A percentile compares a stretch with the other conserved stretches of the same genome.
These are phyloP conservation scores for Dione vanillae DNA, from an alignment of 2,888 invertebrate genomes.

Conservation along the genomic window DNA sequence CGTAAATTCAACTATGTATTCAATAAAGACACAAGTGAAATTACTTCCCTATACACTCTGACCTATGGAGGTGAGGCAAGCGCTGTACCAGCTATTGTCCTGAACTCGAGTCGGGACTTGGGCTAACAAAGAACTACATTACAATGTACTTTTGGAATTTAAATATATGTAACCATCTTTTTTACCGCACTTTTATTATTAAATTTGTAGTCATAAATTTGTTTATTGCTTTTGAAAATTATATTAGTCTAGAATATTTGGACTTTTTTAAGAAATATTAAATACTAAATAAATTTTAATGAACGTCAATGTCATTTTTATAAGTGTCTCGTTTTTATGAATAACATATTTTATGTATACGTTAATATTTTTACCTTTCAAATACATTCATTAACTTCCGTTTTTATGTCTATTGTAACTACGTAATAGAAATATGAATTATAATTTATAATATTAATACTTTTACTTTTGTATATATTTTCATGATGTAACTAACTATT, in stretches of 20 bases:
- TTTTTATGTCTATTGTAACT: neutral
- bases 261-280: too few species aligned
- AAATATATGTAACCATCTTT: neutral
- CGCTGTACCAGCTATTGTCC: slow-evolving; percentile 32
- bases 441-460: slow-evolving; percentile 6
- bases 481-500: neutral
- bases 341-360: neutral
- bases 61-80: slow-evolving; percentile 33
- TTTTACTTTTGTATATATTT: slow-evolving; percentile 9
- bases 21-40: slow-evolving; percentile 39
- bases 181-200: neutral
- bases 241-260: too few species aligned
- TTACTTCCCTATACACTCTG: slow-evolving; percentile 43
- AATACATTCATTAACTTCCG: slow-evolving; percentile 1
- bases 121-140: slow-evolving; percentile 11
- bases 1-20: slow-evolving; percentile 30
- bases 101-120: slow-evolving; percentile 18
- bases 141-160: neutral
- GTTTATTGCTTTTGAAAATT: too few species aligned
- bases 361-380: neutral
- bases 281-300: neutral
- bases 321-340: neutral
- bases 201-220: neutral
- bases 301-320: neutral
- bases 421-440: neutral